phyloP scores from a whole-genome alignment of 2,113 vertebrate genomes.

The Cryptotis parvus region DNA sequence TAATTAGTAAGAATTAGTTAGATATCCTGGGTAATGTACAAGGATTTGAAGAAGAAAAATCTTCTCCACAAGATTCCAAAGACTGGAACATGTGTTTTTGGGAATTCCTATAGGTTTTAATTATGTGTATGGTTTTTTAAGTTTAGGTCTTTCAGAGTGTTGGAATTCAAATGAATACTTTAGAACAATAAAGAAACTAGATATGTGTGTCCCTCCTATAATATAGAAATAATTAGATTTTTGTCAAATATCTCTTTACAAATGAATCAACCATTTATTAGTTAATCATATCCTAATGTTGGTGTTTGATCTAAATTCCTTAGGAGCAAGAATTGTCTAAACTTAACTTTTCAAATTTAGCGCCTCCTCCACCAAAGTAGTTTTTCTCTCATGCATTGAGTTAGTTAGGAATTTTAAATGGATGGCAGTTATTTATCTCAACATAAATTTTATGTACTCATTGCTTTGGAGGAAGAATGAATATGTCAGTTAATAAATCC shows the following conservation, averaged over 20 bases:
- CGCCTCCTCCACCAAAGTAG: neutral
- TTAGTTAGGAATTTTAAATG: too few relatives aligned
- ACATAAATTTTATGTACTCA: too few relatives aligned
- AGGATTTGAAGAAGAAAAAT: too few relatives aligned
- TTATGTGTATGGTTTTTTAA: neutral
- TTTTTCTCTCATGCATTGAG: neutral
- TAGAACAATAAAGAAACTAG: neutral
- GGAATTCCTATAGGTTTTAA: neutral
- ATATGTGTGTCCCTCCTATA: neutral
- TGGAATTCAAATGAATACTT: neutral
- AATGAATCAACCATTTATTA: neutral
- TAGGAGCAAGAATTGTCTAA: neutral
- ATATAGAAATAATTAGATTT: neutral
- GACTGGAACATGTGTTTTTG: neutral
- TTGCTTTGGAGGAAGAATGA: too few relatives aligned
- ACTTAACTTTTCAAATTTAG: constrained; percentile 17
- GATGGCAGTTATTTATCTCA: too few relatives aligned
- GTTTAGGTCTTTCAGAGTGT: constrained; percentile 24
- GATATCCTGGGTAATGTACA: neutral
- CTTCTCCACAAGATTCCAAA: neutral
- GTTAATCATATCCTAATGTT: neutral
- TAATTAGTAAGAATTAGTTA: neutral
- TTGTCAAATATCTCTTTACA: neutral
- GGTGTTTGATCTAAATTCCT: neutral
- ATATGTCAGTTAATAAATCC: too few relatives aligned